phyloP scores from a whole-genome alignment of 2,113 vertebrate genomes.

The Macaca nemestrina region DNA sequence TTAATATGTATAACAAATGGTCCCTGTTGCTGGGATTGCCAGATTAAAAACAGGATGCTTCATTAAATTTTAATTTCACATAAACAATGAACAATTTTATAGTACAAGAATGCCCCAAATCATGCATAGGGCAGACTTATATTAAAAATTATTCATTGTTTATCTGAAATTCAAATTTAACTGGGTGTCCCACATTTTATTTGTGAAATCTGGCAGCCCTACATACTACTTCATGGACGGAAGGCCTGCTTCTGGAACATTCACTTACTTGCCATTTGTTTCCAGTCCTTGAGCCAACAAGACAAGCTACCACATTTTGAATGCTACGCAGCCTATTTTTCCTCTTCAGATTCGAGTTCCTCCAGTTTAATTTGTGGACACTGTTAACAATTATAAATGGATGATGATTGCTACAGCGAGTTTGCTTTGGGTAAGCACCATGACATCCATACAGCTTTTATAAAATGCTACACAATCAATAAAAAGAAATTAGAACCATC shows the following conservation, averaged over 20 bases:
- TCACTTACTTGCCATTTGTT: not conserved
- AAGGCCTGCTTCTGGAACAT: not conserved
- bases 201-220: not conserved
- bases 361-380: conserved; percentile 61
- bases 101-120: not conserved
- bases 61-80: conserved; percentile 54
- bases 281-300: not conserved
- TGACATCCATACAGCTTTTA: conserved; percentile 71
- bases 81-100: conserved; percentile 30
- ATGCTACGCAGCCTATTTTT: not conserved
- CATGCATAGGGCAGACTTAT: not conserved
- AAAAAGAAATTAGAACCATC: conserved; percentile 77
- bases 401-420: not conserved
- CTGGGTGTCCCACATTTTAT: not conserved
- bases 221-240: not conserved
- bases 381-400: conserved; percentile 57
- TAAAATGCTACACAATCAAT: conserved; percentile 74
- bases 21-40: not conserved
- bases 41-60: conserved; percentile 39
- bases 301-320: not conserved
- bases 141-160: conserved; percentile 22
- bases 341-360: not conserved
- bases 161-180: conserved; percentile 49
- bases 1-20: conserved; percentile 26
- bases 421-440: conserved; percentile 75